Conservation (phyloP, 2,888 invertebrate genomes). For the Leucozona laternaria region DNA sequence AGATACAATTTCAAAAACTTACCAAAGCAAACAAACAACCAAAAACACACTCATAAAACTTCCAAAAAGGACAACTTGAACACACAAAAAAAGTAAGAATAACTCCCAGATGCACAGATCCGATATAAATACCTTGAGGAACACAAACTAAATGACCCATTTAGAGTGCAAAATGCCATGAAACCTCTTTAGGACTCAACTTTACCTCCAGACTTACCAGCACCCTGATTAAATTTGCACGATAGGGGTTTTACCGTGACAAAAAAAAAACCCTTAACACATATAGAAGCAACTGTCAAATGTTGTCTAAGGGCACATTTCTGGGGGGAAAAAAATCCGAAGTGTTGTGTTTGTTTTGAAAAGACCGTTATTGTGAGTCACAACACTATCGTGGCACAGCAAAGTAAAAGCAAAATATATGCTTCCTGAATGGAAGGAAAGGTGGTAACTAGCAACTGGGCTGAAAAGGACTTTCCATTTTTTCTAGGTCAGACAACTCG, state of each 20-base stretch:
- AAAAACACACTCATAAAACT: neutral
- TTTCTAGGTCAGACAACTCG: constrained; percentile 67
- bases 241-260: constrained; percentile 10
- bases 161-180: constrained; percentile 32
- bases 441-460: neutral
- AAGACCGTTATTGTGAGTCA: constrained; percentile 51
- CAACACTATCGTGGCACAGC: constrained; percentile 28
- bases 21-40: neutral
- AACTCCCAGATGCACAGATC: constrained; percentile 23
- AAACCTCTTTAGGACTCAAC: constrained; percentile 23
- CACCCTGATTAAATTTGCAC: constrained; percentile 34
- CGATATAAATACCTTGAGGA: constrained; percentile 13
- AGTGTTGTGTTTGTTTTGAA: constrained; percentile 47
- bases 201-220: constrained; percentile 9
- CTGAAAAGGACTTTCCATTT: constrained; percentile 33
- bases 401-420: constrained; percentile 35
- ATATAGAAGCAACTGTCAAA: constrained; percentile 38
- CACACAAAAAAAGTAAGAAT: neutral
- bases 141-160: constrained; percentile 38
- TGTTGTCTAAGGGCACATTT: constrained; percentile 41
- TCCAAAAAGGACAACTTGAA: neutral
- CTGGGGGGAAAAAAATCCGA: neutral
- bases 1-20: constrained; percentile 7
- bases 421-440: constrained; percentile 10
- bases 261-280: neutral